A percentile compares a stretch with the other conserved stretches of the same genome.
Evolutionary conservation across 2,888 invertebrate species (phyloP).

Genomic region (Ischnura elegans): DNA sequence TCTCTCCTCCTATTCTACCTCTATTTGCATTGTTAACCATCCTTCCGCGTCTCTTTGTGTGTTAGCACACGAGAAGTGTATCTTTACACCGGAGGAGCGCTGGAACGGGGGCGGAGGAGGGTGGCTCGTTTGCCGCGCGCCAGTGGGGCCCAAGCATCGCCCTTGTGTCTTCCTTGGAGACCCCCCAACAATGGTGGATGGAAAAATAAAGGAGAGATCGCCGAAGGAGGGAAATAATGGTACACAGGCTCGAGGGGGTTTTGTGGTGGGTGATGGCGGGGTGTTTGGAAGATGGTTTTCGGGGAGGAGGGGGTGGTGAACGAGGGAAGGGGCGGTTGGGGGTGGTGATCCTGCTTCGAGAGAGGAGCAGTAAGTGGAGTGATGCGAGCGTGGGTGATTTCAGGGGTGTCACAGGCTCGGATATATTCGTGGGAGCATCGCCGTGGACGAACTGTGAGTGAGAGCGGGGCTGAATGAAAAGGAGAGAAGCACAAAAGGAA

Average conservation of each 20-base stretch:
- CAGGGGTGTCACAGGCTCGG: slow-evolving; percentile 6
- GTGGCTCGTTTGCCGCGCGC: slow-evolving; percentile 8
- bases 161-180: not conserved
- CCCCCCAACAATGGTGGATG: slow-evolving; percentile 37
- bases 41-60: slow-evolving; percentile 67
- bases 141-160: not conserved
- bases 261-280: slow-evolving; percentile 30
- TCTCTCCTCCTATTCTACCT: slow-evolving; percentile 49
- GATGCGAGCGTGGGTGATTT: not conserved
- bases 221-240: slow-evolving; percentile 66
- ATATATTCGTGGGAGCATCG: slow-evolving; percentile 17
- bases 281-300: slow-evolving; percentile 19
- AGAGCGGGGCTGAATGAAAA: not conserved
- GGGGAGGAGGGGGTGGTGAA: not conserved
- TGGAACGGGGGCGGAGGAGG: not conserved
- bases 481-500: not conserved
- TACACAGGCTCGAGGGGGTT: slow-evolving; percentile 49
- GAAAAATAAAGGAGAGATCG: slow-evolving; percentile 56
- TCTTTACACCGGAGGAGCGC: slow-evolving; percentile 34
- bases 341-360: too few relatives aligned
- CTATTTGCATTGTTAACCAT: slow-evolving; percentile 67
- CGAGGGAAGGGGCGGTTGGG: not conserved
- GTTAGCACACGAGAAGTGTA: slow-evolving; percentile 63
- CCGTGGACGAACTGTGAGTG: not conserved
- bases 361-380: slow-evolving; percentile 2